phyloP scores from a whole-genome alignment of 2,888 invertebrate genomes.

The Dryobota labecula region DNA sequence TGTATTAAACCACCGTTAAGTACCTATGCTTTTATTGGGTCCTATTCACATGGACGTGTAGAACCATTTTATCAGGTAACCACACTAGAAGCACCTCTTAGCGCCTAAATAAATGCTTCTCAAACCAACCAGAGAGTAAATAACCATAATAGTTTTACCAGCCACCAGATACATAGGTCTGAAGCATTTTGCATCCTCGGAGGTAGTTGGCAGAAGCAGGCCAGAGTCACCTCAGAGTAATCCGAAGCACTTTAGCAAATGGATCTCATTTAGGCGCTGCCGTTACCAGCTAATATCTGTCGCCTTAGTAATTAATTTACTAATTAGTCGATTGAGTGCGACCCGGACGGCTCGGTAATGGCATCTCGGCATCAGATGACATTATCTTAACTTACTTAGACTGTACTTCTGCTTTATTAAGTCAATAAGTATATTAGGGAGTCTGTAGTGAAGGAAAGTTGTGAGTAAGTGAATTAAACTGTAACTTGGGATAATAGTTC shows the following conservation, averaged over 20 bases:
- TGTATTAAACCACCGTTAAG: neutral
- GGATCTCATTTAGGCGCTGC: slow-evolving; percentile 63
- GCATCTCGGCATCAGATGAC: slow-evolving; percentile 73
- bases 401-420: slow-evolving; percentile 62
- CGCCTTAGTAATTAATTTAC: slow-evolving; percentile 74
- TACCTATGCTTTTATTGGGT: neutral
- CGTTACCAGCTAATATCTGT: slow-evolving; percentile 72
- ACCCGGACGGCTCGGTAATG: slow-evolving; percentile 69
- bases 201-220: slow-evolving; percentile 9
- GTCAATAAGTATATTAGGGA: slow-evolving; percentile 63
- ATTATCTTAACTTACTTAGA: slow-evolving; percentile 72
- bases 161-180: slow-evolving; percentile 11
- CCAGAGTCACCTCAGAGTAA: slow-evolving; percentile 57
- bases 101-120: slow-evolving; percentile 1
- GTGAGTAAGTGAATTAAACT: slow-evolving; percentile 42
- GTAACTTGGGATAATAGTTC: slow-evolving; percentile 53
- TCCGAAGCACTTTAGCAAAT: slow-evolving; percentile 69
- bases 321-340: slow-evolving; percentile 76
- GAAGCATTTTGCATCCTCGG: slow-evolving; percentile 7
- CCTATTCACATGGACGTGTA: neutral
- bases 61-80: neutral
- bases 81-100: neutral
- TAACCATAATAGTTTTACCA: slow-evolving; percentile 29
- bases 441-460: slow-evolving; percentile 54
- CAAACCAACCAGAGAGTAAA: slow-evolving; percentile 16